Conservation (phyloP, 2,113 vertebrate species). For the Callopanchax toddi region DNA sequence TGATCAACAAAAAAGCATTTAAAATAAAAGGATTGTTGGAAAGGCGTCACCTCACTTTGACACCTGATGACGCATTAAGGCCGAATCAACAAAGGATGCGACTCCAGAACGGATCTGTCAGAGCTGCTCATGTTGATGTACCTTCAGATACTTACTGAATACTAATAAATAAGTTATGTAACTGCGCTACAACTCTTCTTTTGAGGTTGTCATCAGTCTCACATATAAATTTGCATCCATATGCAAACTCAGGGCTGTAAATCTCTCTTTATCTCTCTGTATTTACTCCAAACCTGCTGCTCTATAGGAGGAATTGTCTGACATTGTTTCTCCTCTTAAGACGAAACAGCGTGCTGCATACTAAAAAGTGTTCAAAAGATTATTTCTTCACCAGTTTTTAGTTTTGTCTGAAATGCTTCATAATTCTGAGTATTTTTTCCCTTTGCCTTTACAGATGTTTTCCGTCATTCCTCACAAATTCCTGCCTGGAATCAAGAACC, state of each 20-base stretch:
- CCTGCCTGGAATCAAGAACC: constrained; percentile 88
- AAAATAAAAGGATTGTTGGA: not conserved
- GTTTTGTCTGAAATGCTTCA: constrained; percentile 21
- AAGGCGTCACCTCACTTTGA: not conserved
- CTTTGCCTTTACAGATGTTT: constrained; percentile 86
- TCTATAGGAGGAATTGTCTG: not conserved
- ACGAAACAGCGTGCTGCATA: not conserved
- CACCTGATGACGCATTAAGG: too few species aligned
- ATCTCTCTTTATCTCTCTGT: not conserved
- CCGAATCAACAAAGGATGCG: not conserved
- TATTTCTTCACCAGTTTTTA: too few species aligned
- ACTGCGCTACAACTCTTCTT: not conserved
- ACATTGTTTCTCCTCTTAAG: not conserved
- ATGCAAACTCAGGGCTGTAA: not conserved
- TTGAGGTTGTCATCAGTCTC: not conserved
- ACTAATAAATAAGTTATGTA: not conserved
- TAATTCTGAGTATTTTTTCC: constrained; percentile 5
- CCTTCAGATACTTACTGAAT: not conserved
- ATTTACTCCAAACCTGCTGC: not conserved
- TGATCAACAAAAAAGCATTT: constrained; percentile 1
- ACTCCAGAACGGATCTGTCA: not conserved
- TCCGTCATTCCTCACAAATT: constrained; percentile 90
- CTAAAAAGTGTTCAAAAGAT: too few species aligned
- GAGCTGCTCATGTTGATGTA: not conserved
- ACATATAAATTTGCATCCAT: not conserved